Evolutionary conservation across 2,113 vertebrate genomes (phyloP).

Genomic region (Mungos mungo): DNA sequence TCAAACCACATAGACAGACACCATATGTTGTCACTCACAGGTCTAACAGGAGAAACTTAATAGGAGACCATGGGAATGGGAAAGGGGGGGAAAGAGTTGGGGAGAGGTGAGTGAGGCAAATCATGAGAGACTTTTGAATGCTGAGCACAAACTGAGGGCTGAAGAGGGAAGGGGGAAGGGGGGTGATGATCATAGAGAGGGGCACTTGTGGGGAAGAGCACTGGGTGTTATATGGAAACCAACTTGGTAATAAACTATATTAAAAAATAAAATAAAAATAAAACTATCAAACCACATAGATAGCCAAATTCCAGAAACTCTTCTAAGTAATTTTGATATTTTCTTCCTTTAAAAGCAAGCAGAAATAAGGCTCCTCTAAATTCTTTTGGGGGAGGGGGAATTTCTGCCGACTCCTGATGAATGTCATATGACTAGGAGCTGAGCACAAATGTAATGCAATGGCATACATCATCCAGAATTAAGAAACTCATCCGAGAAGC

Average conservation of each 20-base stretch:
- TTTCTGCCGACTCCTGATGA: constrained; percentile 59
- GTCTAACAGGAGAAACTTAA: too few species aligned
- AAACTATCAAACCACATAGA: background rate
- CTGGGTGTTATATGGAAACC: too few species aligned
- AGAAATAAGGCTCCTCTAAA: background rate
- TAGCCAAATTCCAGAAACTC: background rate
- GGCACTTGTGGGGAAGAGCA: too few species aligned
- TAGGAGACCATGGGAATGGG: too few species aligned
- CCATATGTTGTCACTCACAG: too few species aligned
- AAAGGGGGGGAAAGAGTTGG: too few species aligned
- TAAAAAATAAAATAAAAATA: background rate
- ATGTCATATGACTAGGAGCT: constrained; percentile 51
- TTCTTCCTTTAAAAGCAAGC: background rate
- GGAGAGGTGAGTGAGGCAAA: too few species aligned
- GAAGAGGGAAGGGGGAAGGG: too few species aligned
- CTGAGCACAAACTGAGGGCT: too few species aligned
- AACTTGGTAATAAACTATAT: too few species aligned
- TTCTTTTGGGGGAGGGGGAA: background rate
- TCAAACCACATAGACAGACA: background rate
- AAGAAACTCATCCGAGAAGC: constrained; percentile 40
- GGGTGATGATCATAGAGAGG: too few species aligned
- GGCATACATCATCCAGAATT: constrained; percentile 59
- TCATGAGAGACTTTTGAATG: too few species aligned
- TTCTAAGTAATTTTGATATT: background rate
- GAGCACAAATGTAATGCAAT: constrained; percentile 14